A percentile compares a stretch with the other conserved stretches of the same genome.
phyloP scores from a whole-genome alignment of 2,113 vertebrate genomes.

The Hassar affinis region DNA sequence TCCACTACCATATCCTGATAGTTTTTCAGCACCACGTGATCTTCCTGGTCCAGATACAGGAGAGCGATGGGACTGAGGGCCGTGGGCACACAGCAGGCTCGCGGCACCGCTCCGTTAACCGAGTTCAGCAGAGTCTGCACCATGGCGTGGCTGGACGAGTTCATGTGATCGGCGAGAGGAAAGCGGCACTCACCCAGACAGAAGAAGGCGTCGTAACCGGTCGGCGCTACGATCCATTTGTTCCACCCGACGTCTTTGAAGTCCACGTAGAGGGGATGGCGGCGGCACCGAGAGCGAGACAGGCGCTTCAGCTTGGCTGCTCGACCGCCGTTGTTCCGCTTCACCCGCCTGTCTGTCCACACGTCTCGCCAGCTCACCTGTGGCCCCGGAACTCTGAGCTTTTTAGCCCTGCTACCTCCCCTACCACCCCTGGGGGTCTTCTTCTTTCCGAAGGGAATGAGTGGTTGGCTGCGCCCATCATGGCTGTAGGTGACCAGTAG shows the following conservation, averaged over 20 bases:
- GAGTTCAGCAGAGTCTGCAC: conserved; percentile 83
- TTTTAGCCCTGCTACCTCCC: conserved; percentile 54
- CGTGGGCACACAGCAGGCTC: conserved; percentile 79
- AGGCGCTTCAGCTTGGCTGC: conserved; percentile 72
- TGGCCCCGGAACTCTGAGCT: conserved; percentile 48
- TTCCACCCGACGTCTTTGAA: conserved; percentile 82
- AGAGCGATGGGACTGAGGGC: conserved; percentile 79
- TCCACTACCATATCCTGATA: conserved; percentile 85
- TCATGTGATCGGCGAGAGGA: conserved; percentile 82
- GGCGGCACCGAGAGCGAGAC: conserved; percentile 71
- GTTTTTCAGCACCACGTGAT: conserved; percentile 80
- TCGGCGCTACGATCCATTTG: conserved; percentile 81
- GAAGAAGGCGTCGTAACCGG: conserved; percentile 81
- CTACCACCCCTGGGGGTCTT: conserved; percentile 57
- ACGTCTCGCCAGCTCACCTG: conserved; percentile 52
- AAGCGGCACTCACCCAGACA: conserved; percentile 81
- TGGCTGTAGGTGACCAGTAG: conserved; percentile 79
- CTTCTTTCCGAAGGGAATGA: conserved; percentile 65
- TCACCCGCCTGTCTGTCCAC: conserved; percentile 66
- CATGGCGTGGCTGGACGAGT: conserved; percentile 82
- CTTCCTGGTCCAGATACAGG: conserved; percentile 78
- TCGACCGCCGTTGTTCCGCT: conserved; percentile 70
- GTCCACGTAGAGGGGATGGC: conserved; percentile 79
- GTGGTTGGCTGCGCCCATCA: conserved; percentile 71
- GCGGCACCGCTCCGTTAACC: conserved; percentile 75